phyloP scores from a whole-genome alignment of 2,888 invertebrate genomes.

The Lamellibrachia columna region DNA sequence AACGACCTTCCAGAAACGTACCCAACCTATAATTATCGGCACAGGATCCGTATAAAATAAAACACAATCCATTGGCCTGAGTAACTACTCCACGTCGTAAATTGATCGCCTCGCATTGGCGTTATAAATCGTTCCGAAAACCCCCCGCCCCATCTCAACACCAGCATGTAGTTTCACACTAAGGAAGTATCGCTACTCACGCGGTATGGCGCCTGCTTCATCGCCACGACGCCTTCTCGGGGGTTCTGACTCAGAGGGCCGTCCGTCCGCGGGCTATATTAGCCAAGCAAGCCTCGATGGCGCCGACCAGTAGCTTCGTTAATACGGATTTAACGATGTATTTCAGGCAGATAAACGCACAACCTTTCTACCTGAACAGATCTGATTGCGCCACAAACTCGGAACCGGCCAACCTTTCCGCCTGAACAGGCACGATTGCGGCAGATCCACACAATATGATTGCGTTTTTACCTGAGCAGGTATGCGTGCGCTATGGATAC shows the following conservation, averaged over 20 bases:
- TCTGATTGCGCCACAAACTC: background rate
- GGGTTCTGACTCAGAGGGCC: background rate
- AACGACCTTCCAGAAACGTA: background rate
- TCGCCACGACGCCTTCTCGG: background rate
- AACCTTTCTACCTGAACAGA: background rate
- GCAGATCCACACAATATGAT: background rate
- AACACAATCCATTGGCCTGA: background rate
- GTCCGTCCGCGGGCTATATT: background rate
- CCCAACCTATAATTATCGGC: background rate
- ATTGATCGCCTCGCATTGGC: background rate
- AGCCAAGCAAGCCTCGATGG: background rate
- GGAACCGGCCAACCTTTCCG: background rate
- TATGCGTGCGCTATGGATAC: background rate
- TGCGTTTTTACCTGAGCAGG: background rate
- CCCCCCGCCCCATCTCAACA: background rate
- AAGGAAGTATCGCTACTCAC: background rate
- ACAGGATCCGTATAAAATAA: background rate
- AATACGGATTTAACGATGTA: background rate
- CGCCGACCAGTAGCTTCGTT: background rate
- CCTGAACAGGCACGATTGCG: background rate
- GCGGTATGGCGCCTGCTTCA: background rate
- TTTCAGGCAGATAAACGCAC: background rate
- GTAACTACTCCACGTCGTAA: background rate
- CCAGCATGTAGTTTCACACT: background rate
- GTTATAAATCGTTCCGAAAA: background rate